Percentiles rank a stretch among this genome's conserved stretches.
Evolutionary conservation across 2,113 vertebrate species (phyloP).

Genomic region (Guaruba guarouba): DNA sequence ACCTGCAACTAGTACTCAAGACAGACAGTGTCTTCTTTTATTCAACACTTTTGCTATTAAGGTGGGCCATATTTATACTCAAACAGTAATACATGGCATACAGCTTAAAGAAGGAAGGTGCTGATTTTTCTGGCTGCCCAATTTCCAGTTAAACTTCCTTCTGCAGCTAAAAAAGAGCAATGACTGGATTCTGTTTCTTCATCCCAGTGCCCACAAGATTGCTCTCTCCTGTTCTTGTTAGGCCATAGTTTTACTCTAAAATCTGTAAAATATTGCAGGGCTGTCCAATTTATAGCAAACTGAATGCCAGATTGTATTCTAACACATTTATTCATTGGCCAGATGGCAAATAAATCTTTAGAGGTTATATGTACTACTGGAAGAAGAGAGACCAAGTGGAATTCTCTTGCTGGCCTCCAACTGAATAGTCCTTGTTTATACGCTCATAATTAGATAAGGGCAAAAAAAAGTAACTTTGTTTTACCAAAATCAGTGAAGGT

Average conservation of each 20-base stretch:
- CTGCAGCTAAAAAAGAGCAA: not conserved
- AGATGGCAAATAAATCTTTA: not conserved
- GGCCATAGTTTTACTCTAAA: not conserved
- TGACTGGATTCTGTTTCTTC: not conserved
- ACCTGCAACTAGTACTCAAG: not conserved
- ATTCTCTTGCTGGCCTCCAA: not conserved
- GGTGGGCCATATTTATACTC: not conserved
- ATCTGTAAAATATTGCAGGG: not conserved
- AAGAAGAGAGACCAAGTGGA: not conserved
- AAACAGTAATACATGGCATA: not conserved
- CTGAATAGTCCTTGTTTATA: not conserved
- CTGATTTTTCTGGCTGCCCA: not conserved
- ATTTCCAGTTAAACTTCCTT: not conserved
- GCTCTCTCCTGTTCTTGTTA: not conserved
- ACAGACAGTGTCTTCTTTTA: not conserved
- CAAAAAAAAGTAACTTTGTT: not conserved
- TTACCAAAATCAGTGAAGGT: not conserved
- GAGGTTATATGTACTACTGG: not conserved
- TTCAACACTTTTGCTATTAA: not conserved
- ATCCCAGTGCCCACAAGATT: not conserved
- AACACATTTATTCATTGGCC: not conserved
- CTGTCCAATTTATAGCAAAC: not conserved
- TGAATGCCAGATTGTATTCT: not conserved
- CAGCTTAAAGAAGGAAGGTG: not conserved
- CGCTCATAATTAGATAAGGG: not conserved